These are phyloP conservation scores for Poeciliopsis gracilis DNA, from an alignment of 2,797 vertebrate genomes.

Conservation along the genomic window DNA sequence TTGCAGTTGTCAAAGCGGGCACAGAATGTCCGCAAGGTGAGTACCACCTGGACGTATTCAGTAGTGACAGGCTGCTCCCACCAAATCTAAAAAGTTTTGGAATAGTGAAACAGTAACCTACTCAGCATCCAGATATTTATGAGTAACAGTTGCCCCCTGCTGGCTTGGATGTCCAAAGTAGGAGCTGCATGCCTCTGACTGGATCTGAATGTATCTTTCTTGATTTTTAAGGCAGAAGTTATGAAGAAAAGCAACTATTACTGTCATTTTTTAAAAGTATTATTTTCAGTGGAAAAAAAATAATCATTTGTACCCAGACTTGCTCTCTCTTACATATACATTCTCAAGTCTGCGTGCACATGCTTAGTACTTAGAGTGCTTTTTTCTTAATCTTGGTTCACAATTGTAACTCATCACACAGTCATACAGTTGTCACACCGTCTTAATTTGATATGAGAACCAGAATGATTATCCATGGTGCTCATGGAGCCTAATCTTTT, in stretches of 20 bases:
- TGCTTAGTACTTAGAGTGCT: constrained; percentile 8
- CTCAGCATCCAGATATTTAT: neutral
- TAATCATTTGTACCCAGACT: constrained; percentile 8
- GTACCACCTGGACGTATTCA: neutral
- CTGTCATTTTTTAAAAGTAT: neutral
- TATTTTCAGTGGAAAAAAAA: constrained; percentile 14
- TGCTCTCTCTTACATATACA: constrained; percentile 4
- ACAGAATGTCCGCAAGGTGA: neutral
- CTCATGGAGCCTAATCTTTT: constrained; percentile 62
- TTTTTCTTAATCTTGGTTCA: constrained; percentile 44
- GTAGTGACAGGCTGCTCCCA: neutral
- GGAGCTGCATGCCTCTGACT: neutral
- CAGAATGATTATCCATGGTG: constrained; percentile 60
- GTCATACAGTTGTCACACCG: constrained; percentile 57
- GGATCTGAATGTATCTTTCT: neutral
- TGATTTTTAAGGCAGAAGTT: neutral
- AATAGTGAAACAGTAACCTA: neutral
- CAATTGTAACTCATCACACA: constrained; percentile 33
- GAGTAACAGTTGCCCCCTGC: neutral
- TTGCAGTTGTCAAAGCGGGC: neutral
- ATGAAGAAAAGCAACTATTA: neutral
- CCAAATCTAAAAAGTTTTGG: neutral
- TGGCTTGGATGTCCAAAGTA: neutral
- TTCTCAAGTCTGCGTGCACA: neutral
- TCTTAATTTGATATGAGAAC: constrained; percentile 54